These are phyloP conservation scores for Temnothorax longispinosus DNA, from an alignment of 1,140 invertebrate genomes.

Conservation along the genomic window DNA sequence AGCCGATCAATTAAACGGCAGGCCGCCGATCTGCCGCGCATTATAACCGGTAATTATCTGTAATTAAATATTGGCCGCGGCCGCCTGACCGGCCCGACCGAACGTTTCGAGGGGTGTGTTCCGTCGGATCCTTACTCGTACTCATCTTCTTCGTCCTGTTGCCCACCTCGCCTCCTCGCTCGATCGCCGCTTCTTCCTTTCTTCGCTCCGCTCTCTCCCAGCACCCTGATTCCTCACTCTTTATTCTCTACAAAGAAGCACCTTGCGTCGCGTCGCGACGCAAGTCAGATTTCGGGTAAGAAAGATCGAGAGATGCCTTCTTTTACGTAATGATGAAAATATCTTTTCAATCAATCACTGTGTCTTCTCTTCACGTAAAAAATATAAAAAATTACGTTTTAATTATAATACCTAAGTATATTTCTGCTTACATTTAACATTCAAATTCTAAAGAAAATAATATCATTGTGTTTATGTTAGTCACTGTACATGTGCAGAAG, in stretches of 20 bases:
- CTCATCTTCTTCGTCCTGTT: constrained; percentile 21
- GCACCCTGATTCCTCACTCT: not conserved
- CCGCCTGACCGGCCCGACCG: constrained; percentile 56
- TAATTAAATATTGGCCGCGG: constrained; percentile 81
- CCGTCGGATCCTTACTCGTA: constrained; percentile 59
- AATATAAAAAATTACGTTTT: not conserved
- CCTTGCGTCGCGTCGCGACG: constrained; percentile 41
- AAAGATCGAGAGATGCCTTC: constrained; percentile 10
- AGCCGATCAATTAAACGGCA: constrained; percentile 82
- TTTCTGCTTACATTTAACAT: not conserved
- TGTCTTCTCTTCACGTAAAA: not conserved
- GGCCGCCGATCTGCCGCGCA: constrained; percentile 79
- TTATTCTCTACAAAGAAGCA: constrained; percentile 8
- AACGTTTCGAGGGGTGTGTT: constrained; percentile 76
- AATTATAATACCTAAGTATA: not conserved
- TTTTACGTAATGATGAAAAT: not conserved
- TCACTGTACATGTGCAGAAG: too few species aligned
- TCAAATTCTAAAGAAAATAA: not conserved
- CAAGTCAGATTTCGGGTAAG: not conserved
- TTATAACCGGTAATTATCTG: constrained; percentile 82
- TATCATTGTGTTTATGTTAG: not conserved
- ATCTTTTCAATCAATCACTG: not conserved
- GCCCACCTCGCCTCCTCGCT: not conserved
- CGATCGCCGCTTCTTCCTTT: constrained; percentile 6
- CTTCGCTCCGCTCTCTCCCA: not conserved